These are phyloP conservation scores for Halcyon chelicuti DNA, from an alignment of 2,797 vertebrate species.

Conservation along the genomic window DNA sequence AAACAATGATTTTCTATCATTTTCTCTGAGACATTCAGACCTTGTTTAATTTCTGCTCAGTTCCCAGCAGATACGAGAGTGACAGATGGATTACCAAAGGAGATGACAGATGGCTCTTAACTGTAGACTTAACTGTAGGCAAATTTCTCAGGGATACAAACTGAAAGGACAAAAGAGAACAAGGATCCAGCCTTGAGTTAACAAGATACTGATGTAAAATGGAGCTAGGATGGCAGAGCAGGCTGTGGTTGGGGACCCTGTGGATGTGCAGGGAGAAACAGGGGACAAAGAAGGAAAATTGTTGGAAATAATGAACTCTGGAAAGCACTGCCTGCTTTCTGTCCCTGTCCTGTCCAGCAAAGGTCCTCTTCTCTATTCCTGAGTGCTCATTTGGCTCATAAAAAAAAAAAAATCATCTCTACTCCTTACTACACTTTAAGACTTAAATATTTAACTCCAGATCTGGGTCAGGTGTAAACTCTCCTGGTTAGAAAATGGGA, in stretches of 20 bases:
- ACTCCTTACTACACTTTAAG: background rate
- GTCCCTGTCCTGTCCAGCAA: background rate
- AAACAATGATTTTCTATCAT: background rate
- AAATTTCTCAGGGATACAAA: constrained; percentile 10
- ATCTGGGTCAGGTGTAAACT: background rate
- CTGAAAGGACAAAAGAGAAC: constrained; percentile 2
- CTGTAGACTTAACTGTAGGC: background rate
- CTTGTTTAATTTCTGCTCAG: background rate
- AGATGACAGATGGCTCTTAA: constrained; percentile 8
- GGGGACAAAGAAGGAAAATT: background rate
- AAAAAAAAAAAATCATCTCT: background rate
- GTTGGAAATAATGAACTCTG: background rate
- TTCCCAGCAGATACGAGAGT: background rate
- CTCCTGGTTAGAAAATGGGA: background rate
- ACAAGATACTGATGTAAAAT: background rate
- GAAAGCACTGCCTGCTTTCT: background rate
- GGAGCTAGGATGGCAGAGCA: background rate
- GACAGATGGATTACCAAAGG: background rate
- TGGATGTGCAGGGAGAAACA: background rate
- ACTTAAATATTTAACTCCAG: background rate
- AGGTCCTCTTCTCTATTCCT: background rate
- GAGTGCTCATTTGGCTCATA: fast-evolving
- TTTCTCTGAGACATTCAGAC: background rate
- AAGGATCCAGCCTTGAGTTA: background rate
- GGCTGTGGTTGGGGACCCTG: background rate